Evolutionary conservation across 2,888 invertebrate genomes (phyloP).

Genomic region (Stenolophus ochropezus): DNA sequence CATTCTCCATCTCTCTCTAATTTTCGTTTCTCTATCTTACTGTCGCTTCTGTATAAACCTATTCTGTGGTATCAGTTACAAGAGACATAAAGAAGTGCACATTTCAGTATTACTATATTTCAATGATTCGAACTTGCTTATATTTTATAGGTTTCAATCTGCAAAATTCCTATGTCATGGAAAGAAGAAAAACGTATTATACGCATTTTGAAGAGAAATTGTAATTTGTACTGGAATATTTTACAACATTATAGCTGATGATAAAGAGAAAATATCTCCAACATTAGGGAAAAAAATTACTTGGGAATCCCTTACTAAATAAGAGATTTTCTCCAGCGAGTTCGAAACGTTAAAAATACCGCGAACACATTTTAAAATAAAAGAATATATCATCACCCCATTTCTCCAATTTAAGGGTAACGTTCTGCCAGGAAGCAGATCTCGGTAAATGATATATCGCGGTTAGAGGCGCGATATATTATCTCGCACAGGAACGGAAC

Average conservation of each 20-base stretch:
- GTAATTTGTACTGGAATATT: neutral
- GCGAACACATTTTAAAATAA: constrained; percentile 37
- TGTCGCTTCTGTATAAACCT: too few species aligned
- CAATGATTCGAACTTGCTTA: too few species aligned
- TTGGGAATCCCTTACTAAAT: constrained; percentile 1
- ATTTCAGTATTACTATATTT: too few species aligned
- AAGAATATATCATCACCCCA: constrained; percentile 37
- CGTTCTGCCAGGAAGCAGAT: constrained; percentile 26
- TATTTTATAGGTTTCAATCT: too few species aligned
- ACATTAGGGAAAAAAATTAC: neutral
- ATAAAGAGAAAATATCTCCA: neutral
- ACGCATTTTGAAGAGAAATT: too few species aligned
- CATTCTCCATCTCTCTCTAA: too few species aligned
- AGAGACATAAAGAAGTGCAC: too few species aligned
- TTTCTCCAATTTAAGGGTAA: constrained; percentile 31
- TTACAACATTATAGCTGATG: neutral
- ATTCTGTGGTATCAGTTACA: too few species aligned
- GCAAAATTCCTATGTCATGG: too few species aligned
- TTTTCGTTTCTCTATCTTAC: too few species aligned
- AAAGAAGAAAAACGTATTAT: too few species aligned
- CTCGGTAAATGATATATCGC: constrained; percentile 24
- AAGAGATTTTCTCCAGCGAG: constrained; percentile 13
- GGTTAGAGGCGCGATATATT: constrained; percentile 29
- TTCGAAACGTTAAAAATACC: constrained; percentile 15
- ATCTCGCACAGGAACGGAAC: constrained; percentile 18